Percentiles rank a stretch among this genome's conserved stretches.
phyloP scores from a whole-genome alignment of 2,888 invertebrate species.

The Dicyrtomina minuta region DNA sequence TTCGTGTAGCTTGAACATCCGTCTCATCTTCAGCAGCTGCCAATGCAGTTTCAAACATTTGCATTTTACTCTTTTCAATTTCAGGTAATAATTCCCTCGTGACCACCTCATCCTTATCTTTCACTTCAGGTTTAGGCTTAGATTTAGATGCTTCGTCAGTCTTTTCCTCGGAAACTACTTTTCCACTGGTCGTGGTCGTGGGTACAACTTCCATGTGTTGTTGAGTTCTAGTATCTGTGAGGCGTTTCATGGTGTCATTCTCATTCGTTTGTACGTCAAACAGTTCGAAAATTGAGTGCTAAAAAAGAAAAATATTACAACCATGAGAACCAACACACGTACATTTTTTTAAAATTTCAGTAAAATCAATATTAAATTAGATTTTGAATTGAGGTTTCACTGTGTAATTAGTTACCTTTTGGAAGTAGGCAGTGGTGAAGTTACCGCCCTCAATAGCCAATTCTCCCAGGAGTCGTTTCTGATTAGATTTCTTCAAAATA shows the following conservation, averaged over 20 bases:
- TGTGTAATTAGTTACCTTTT: conserved; percentile 64
- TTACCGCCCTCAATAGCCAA: conserved; percentile 98
- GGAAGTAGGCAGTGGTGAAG: conserved; percentile 96
- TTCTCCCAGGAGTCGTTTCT: conserved; percentile 92
- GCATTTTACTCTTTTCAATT: conserved; percentile 34
- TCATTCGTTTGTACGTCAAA: conserved; percentile 75
- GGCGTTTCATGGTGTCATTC: conserved; percentile 60
- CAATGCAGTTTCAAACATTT: conserved; percentile 69
- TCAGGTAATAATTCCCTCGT: background rate
- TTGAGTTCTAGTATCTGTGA: background rate
- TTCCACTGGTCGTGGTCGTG: background rate
- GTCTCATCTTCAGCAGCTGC: conserved; percentile 93
- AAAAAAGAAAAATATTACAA: conserved; percentile 54
- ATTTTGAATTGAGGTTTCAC: background rate
- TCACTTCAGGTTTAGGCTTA: background rate
- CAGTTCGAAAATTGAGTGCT: conserved; percentile 89
- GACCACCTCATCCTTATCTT: background rate
- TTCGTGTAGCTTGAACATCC: conserved; percentile 86
- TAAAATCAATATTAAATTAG: conserved; percentile 3
- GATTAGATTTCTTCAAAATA: conserved; percentile 97
- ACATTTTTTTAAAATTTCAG: background rate
- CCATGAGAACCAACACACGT: background rate
- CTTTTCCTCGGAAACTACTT: background rate
- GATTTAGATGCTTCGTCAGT: background rate
- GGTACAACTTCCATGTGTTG: background rate